These are phyloP conservation scores for Varecia variegata DNA, from an alignment of 2,797 vertebrate genomes.

Conservation along the genomic window DNA sequence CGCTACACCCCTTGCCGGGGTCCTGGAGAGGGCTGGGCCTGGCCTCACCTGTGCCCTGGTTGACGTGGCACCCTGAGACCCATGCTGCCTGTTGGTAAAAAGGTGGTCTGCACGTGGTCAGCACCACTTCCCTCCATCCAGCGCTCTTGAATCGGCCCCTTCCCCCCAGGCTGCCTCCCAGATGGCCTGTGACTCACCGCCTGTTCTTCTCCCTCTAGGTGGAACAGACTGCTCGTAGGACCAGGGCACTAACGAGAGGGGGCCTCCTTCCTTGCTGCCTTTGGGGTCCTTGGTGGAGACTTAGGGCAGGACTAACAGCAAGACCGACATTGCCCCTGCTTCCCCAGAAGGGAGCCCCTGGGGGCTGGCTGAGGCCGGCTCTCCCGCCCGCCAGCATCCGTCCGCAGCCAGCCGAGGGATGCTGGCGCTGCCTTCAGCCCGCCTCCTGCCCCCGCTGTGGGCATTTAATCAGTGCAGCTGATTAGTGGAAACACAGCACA, in stretches of 20 bases:
- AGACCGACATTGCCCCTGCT: accelerated
- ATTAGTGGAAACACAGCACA: neutral
- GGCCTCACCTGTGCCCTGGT: neutral
- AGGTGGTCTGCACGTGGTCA: too few species aligned
- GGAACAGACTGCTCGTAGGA: too few species aligned
- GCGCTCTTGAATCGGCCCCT: neutral
- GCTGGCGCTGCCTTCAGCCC: neutral
- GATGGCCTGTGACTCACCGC: neutral
- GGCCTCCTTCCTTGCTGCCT: accelerated
- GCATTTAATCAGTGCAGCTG: neutral
- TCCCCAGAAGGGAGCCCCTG: neutral
- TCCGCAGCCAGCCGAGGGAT: neutral
- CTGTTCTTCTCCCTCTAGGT: neutral
- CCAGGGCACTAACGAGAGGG: accelerated
- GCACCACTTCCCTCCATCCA: accelerated
- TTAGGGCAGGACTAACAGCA: neutral
- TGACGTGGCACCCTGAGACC: neutral
- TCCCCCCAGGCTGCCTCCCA: neutral
- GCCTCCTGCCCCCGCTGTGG: neutral
- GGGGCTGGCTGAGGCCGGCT: accelerated
- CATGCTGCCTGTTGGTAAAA: neutral
- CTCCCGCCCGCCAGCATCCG: neutral
- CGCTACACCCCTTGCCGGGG: neutral
- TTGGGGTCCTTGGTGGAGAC: neutral
- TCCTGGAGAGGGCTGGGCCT: neutral